A percentile compares a stretch with the other conserved stretches of the same genome.
These are phyloP conservation scores for Erannis defoliaria DNA, from an alignment of 2,888 invertebrate genomes.

Conservation along the genomic window DNA sequence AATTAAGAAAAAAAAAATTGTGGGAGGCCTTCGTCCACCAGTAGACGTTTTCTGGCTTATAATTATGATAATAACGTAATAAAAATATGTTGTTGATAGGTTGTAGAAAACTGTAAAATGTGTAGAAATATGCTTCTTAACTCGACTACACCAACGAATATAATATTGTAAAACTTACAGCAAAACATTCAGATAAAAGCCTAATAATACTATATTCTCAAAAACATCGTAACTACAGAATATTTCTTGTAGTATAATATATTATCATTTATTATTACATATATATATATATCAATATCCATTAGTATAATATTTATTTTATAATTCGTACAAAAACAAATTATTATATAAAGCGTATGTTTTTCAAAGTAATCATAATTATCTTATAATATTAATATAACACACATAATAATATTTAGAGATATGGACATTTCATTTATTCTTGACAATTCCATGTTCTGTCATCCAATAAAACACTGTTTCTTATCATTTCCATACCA, in stretches of 20 bases:
- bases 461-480: conserved; percentile 13
- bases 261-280: conserved; percentile 41
- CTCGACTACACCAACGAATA: conserved; percentile 12
- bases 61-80: neutral
- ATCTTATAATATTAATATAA: conserved; percentile 39
- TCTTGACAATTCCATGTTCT: conserved; percentile 39
- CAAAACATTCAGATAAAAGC: conserved; percentile 32
- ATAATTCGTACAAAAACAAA: conserved; percentile 63
- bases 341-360: conserved; percentile 66
- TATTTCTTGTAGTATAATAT: conserved; percentile 45
- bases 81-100: neutral
- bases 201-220: conserved; percentile 22
- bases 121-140: conserved; percentile 21
- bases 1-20: no score
- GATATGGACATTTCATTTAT: conserved; percentile 43
- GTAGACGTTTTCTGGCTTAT: no score
- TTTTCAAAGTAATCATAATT: conserved; percentile 58
- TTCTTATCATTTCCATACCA: neutral
- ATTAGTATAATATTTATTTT: conserved; percentile 43
- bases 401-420: conserved; percentile 47
- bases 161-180: conserved; percentile 30
- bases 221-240: conserved; percentile 29
- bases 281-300: conserved; percentile 40
- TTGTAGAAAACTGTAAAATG: neutral
- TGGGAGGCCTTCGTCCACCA: no score